phyloP scores from a whole-genome alignment of 2,113 vertebrate genomes.

The Ursus arctos region DNA sequence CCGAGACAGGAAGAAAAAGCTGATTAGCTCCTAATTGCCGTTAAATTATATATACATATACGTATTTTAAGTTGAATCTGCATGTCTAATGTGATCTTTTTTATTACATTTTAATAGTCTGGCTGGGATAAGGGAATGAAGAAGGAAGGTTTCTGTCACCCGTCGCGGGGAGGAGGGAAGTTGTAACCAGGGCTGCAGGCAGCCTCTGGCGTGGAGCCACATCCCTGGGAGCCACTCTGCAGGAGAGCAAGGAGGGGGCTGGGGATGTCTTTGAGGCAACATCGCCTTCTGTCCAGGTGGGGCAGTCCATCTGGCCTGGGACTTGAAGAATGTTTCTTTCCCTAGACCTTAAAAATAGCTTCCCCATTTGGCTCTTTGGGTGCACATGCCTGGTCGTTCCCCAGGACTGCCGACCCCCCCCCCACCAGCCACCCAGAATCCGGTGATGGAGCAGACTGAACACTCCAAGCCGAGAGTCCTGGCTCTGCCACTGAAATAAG shows the following conservation, averaged over 20 bases:
- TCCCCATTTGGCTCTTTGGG: background rate
- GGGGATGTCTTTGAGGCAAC: background rate
- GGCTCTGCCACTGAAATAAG: background rate
- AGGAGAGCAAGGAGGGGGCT: background rate
- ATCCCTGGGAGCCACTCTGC: too few relatives aligned
- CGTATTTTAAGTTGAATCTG: slow-evolving; percentile 77
- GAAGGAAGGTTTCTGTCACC: slow-evolving; percentile 36
- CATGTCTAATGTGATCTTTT: slow-evolving; percentile 81
- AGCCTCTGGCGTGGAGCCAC: background rate
- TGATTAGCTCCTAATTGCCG: slow-evolving; percentile 77
- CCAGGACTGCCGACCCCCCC: background rate
- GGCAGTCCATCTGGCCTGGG: background rate
- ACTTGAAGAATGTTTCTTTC: background rate
- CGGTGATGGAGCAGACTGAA: background rate
- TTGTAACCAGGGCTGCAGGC: background rate
- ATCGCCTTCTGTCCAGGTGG: background rate
- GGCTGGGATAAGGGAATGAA: slow-evolving; percentile 60
- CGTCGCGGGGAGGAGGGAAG: background rate
- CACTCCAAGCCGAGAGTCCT: background rate
- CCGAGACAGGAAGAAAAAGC: slow-evolving; percentile 51
- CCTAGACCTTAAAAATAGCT: background rate
- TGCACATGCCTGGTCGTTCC: background rate
- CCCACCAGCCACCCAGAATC: background rate
- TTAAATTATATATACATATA: slow-evolving; percentile 79
- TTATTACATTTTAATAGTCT: slow-evolving; percentile 82